Evolutionary conservation across 2,113 vertebrate species (phyloP), one percentile per base, ranked within the genome.

Genomic region (Danionella cerebrum): DNA sequence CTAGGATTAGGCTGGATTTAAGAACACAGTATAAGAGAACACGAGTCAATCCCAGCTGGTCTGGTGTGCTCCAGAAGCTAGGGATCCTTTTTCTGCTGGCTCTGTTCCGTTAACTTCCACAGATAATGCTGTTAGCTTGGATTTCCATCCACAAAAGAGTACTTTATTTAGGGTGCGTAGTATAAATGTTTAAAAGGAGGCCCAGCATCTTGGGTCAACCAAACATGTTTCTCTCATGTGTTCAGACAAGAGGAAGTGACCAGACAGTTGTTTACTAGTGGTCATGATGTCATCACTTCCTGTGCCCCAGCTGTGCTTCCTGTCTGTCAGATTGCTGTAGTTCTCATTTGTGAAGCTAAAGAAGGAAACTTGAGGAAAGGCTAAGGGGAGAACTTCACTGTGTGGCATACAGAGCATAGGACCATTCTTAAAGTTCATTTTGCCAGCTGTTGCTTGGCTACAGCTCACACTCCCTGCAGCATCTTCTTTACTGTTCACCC

Each of bases 1-100:
- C 41, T 29, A 66, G 60, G 70, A 76, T 72, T 76, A 69, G 67
- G 41, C 41, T 58, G 64, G 59, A 67, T 69, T 67, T 73, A 66
- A 51, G 44, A 57, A 52, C 54, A 35, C 38, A 51, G 38, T 44
- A 66, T 45, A 44, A 35, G 47, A 13, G 18, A 39, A 38, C 35
- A 27, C 38, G 24, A 27, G 11, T 36, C 19, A 39, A 50, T 42
- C 27, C 29, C 12, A 12, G 38, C 27, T 33, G 22, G 3, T 36
- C 21, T 18, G 6, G 25, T 38, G 53, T 5, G 2, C 44, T 18
- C 24, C 47, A 48, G 29, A 29, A 12, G 18, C 14, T 5, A 36
- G 42, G 59, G 59, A 47, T 51, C 51, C 18, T 6, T 21, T 51
- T 52, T 65, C 8, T 55, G 18, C 52, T 58, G 10, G 18, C 39